phyloP scores from a whole-genome alignment of 2,113 vertebrate species.

The Protobothrops mucrosquamatus region DNA sequence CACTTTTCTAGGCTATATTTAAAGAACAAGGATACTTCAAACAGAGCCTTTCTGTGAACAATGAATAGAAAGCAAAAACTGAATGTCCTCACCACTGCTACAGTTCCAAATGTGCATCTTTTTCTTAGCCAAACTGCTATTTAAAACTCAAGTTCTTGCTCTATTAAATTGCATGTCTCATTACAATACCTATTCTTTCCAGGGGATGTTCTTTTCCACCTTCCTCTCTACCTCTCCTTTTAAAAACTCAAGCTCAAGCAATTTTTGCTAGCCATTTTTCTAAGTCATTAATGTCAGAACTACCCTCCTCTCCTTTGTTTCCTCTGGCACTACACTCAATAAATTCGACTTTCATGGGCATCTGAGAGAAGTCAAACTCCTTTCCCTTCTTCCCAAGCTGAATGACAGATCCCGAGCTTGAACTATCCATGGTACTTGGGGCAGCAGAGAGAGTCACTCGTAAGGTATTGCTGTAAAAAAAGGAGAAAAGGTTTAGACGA shows the following conservation, averaged over 20 bases:
- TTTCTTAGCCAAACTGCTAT: neutral
- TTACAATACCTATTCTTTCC: slow-evolving; percentile 22
- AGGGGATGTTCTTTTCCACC: neutral
- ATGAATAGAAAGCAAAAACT: slow-evolving; percentile 15
- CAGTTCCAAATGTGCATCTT: neutral
- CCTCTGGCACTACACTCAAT: slow-evolving; percentile 89
- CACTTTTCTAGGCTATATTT: neutral
- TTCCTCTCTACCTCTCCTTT: neutral
- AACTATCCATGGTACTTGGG: slow-evolving; percentile 86
- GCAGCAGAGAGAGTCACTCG: slow-evolving; percentile 88
- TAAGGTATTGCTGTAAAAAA: slow-evolving; percentile 84
- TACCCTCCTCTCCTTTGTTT: slow-evolving; percentile 74
- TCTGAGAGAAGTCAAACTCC: slow-evolving; percentile 93
- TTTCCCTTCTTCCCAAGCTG: slow-evolving; percentile 92
- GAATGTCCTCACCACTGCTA: neutral
- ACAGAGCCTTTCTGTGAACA: neutral
- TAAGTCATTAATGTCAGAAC: slow-evolving; percentile 76
- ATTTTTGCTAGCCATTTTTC: slow-evolving; percentile 86
- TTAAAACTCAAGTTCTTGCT: neutral
- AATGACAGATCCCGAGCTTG: slow-evolving; percentile 63
- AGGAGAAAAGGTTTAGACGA: slow-evolving; percentile 3
- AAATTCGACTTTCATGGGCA: slow-evolving; percentile 89
- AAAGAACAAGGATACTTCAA: neutral
- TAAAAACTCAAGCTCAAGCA: slow-evolving; percentile 58
- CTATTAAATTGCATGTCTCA: neutral